Percentiles rank a stretch among this genome's conserved stretches.
Evolutionary conservation across 2,797 vertebrate genomes (phyloP).

Genomic region (Hippopotamyrus pictus): DNA sequence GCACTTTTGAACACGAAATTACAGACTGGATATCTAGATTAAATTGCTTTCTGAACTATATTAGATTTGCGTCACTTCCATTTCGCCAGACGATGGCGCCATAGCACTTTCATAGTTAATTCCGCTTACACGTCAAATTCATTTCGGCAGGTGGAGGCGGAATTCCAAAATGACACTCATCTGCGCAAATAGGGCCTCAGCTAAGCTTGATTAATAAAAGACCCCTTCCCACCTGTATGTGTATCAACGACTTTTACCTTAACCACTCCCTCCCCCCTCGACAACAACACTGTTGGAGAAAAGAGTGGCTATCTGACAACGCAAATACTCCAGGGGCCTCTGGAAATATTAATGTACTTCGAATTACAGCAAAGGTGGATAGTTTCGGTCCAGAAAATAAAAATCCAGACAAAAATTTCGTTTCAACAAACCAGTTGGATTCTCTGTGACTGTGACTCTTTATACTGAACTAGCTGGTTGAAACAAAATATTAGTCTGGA

Average conservation of each 20-base stretch:
- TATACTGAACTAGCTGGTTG: not conserved
- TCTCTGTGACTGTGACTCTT: not conserved
- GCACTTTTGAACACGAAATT: not conserved
- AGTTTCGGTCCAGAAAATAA: not conserved
- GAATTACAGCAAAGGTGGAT: not conserved
- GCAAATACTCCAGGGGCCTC: not conserved
- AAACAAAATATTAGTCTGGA: not conserved
- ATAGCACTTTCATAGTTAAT: slow-evolving; percentile 35
- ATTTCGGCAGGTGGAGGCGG: not conserved
- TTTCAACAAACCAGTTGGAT: not conserved
- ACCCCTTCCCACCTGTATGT: too few species aligned
- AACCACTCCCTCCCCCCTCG: not conserved
- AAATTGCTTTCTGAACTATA: not conserved
- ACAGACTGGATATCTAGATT: not conserved
- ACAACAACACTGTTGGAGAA: not conserved
- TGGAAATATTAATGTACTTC: not conserved
- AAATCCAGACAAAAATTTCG: not conserved
- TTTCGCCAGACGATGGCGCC: slow-evolving; percentile 55
- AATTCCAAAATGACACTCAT: not conserved
- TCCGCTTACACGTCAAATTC: not conserved
- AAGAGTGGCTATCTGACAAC: not conserved
- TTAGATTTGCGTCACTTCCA: not conserved
- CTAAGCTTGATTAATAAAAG: not conserved
- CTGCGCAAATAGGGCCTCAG: not conserved
- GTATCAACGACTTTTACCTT: not conserved